These are phyloP conservation scores for Mycteria americana DNA, from an alignment of 2,797 vertebrate genomes.

Conservation along the genomic window DNA sequence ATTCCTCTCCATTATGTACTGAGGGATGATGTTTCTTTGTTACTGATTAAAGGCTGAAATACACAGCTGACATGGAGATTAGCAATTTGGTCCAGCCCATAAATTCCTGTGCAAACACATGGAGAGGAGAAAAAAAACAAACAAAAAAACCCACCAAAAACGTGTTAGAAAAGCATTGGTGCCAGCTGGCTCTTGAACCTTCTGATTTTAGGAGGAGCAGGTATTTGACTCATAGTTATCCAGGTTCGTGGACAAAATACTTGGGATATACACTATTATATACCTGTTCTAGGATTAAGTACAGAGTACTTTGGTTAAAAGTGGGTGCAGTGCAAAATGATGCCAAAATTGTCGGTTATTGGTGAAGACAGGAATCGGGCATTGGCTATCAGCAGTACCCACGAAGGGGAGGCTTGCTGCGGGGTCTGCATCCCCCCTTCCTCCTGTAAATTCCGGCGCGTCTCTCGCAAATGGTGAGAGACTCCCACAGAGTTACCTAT, in stretches of 20 bases:
- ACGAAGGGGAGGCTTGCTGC: neutral
- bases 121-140: neutral
- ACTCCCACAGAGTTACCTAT: neutral
- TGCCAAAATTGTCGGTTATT: fast-evolving
- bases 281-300: neutral
- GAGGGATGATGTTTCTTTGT: neutral
- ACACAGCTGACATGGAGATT: neutral
- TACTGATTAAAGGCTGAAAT: neutral
- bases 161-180: neutral
- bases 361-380: neutral
- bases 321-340: fast-evolving
- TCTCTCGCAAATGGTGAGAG: fast-evolving
- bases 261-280: fast-evolving
- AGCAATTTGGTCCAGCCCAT: neutral
- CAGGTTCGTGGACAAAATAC: neutral
- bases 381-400: too few relatives aligned
- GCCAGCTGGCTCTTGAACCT: neutral
- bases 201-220: neutral
- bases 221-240: neutral
- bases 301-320: too few relatives aligned
- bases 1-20: neutral
- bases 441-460: neutral
- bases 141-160: neutral
- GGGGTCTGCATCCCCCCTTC: too few relatives aligned
- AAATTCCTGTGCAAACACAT: neutral